Evolutionary conservation across 2,113 vertebrate genomes (phyloP), one percentile per base, ranked within the genome.

Genomic region (Anhinga rufa): DNA sequence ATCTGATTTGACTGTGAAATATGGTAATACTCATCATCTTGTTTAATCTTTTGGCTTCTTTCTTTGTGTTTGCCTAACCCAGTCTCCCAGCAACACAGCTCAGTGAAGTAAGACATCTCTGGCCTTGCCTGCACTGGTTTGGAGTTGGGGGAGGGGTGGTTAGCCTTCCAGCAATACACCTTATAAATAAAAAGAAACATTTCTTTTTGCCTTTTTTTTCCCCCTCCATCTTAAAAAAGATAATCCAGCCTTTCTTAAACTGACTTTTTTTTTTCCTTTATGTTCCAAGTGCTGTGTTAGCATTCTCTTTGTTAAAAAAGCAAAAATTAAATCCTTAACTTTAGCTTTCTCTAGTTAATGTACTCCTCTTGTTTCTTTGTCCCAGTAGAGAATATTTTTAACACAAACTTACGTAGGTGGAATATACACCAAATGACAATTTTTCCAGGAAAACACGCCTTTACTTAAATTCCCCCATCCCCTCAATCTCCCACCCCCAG

Each of bases 1-100:
- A 12, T 78, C 77, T 95, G 90, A 94, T 88, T 88, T 90, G 85
- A 80, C 93, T 68, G 81, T 94, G 86, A 96, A 96, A 91, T 92
- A 91, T 68, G 57, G 91, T 75, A 81, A 86, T 65, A 93, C 76
- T 92, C 2, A 2, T 88, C 51, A 92, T 84, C 72, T 60, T 4
- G 3, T 65, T 86, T 92, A 93, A 95, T 93, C 76, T 96, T 93
- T 68, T 93, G 93, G 69, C 86, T 91, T 84, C 54, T 75, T 88
- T 46, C 76, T 92, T 84, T 88, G 64, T 96, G 76, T 90, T 96
- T 94, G 55, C 88, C 80, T 92, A 83, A 94, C 82, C 52, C 48
- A 86, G 93, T 93, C 76, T 95, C 90, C 86, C 68, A 78, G 92
- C 95, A 96, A 86, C 82, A 18, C 28, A 61, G 46, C 36, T 86